Percentiles rank a stretch among this genome's conserved stretches.
These are phyloP conservation scores for Oxyura jamaicensis DNA, from an alignment of 2,113 vertebrate genomes.

Conservation along the genomic window DNA sequence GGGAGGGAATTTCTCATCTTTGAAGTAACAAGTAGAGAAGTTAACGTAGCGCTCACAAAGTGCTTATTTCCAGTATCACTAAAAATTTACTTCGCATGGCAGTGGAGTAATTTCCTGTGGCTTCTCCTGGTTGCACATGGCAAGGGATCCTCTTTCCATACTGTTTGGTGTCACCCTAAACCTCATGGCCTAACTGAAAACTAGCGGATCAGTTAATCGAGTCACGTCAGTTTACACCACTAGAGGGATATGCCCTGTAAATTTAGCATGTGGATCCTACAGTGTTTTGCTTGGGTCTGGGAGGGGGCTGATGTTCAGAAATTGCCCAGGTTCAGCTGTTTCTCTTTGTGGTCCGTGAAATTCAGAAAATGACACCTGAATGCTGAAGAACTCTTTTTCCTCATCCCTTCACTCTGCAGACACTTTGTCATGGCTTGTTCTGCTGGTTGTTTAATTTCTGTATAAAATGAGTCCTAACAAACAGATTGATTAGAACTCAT, in stretches of 20 bases:
- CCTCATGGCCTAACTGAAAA: background rate
- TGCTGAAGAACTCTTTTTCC: background rate
- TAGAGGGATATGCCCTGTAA: background rate
- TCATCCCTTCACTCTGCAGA: background rate
- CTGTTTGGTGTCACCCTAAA: background rate
- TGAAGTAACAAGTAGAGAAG: background rate
- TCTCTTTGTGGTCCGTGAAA: background rate
- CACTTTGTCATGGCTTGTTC: background rate
- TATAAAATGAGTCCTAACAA: background rate
- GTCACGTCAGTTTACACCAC: background rate
- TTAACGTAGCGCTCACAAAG: background rate
- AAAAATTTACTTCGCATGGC: background rate
- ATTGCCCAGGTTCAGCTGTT: fast-evolving
- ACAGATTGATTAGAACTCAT: background rate
- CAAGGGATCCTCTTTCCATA: slow-evolving; percentile 11
- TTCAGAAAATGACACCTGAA: background rate
- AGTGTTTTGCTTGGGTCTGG: background rate
- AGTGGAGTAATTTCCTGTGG: background rate
- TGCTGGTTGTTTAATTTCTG: background rate
- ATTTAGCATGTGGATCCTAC: background rate
- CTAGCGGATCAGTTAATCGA: background rate
- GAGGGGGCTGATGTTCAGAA: background rate
- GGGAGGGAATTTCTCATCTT: background rate
- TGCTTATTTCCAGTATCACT: background rate
- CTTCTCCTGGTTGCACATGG: background rate